A percentile compares a stretch with the other conserved stretches of the same genome.
Conservation (phyloP, 2,113 vertebrate genomes). For the Rhea americana region DNA sequence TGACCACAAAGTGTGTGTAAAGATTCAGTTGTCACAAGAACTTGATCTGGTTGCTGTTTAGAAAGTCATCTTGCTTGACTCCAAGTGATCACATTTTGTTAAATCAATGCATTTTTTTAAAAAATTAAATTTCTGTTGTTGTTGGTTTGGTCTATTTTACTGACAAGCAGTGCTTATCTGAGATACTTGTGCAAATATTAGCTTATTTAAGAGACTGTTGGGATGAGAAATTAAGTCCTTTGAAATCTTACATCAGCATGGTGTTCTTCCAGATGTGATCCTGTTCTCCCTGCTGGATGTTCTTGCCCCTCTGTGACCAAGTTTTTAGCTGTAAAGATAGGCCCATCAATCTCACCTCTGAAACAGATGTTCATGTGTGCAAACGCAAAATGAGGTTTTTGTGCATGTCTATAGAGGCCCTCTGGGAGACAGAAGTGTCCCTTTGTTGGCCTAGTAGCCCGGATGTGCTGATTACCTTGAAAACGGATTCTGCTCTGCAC, state of each 20-base stretch:
- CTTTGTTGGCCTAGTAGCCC: background rate
- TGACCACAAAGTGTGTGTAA: background rate
- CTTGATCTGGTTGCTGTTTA: background rate
- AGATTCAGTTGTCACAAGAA: background rate
- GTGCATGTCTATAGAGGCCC: fast-evolving
- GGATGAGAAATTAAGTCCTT: background rate
- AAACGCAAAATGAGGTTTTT: background rate
- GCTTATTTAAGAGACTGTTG: background rate
- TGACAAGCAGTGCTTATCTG: background rate
- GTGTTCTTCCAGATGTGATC: background rate
- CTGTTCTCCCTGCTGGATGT: background rate
- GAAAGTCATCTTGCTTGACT: background rate
- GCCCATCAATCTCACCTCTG: background rate
- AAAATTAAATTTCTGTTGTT: background rate
- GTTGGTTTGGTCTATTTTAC: background rate
- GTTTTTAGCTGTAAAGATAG: background rate
- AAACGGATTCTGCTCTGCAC: background rate
- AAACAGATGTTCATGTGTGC: background rate
- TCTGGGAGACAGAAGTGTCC: background rate
- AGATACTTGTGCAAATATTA: background rate
- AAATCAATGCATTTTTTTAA: background rate
- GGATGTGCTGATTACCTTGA: background rate
- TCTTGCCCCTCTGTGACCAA: background rate
- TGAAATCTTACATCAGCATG: background rate
- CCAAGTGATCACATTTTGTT: background rate